Conservation (phyloP, 1,140 invertebrate genomes). For the Lepidurus apus region DNA sequence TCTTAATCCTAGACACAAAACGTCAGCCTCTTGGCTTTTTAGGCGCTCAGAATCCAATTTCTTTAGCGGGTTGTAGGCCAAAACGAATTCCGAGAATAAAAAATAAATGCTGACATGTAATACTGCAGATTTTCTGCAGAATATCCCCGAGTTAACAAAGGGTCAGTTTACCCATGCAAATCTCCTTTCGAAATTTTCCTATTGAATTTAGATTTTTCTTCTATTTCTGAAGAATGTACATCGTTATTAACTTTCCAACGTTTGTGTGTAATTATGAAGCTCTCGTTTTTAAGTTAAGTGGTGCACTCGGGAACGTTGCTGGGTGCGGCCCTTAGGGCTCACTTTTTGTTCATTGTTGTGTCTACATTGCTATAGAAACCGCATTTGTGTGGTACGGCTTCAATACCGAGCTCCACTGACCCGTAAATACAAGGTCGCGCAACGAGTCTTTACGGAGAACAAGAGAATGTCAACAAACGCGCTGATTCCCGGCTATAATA, state of each 20-base stretch:
- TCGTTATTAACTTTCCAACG: no score
- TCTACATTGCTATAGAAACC: neutral
- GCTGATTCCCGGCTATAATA: neutral
- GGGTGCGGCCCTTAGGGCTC: neutral
- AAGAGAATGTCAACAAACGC: neutral
- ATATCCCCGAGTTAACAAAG: neutral
- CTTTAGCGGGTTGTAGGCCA: neutral
- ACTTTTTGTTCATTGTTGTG: slow-evolving; percentile 11
- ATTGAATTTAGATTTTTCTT: no score
- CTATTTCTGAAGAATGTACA: no score
- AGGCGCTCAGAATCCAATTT: slow-evolving; percentile 1
- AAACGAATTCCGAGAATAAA: neutral
- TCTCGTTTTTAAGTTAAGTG: no score
- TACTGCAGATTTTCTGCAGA: neutral
- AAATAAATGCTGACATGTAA: neutral
- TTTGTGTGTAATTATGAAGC: no score
- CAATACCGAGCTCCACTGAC: neutral
- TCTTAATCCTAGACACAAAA: neutral
- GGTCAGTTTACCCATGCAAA: neutral
- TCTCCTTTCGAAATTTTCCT: neutral
- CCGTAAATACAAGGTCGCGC: neutral
- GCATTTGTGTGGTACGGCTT: neutral
- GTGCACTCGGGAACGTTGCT: neutral
- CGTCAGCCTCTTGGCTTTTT: neutral
- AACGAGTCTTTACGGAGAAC: neutral